A percentile compares a stretch with the other conserved stretches of the same genome.
Evolutionary conservation across 2,797 vertebrate genomes (phyloP).

Genomic region (Sebastes aleutianus): DNA sequence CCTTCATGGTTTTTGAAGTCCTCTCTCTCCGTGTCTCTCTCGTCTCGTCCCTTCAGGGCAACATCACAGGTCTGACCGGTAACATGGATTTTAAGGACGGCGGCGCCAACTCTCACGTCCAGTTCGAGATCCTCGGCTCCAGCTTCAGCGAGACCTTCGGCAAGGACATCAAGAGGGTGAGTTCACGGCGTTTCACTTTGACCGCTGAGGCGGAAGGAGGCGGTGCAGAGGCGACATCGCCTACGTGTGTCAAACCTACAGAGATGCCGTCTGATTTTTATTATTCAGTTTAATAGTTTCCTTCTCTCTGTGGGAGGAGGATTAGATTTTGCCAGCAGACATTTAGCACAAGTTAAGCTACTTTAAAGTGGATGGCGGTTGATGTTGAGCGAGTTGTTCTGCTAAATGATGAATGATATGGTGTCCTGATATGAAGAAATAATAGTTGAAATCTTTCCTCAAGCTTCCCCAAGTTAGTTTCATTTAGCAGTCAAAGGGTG

Average conservation of each 20-base stretch:
- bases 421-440: background rate
- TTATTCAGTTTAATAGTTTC: background rate
- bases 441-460: too few species aligned
- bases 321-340: background rate
- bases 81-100: slow-evolving; percentile 95
- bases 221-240: background rate
- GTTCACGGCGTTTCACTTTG: slow-evolving; percentile 3
- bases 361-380: too few species aligned
- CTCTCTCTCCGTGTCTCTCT: background rate
- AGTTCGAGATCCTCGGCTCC: slow-evolving; percentile 97
- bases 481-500: background rate
- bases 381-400: too few species aligned
- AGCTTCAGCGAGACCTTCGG: slow-evolving; percentile 99
- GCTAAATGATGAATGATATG: too few species aligned
- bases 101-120: slow-evolving; percentile 92
- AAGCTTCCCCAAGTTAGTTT: background rate
- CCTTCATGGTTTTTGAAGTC: background rate
- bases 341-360: background rate
- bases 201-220: background rate
- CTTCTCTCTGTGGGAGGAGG: background rate
- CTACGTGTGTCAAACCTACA: background rate
- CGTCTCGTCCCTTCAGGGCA: slow-evolving; percentile 55
- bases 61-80: slow-evolving; percentile 93
- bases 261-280: background rate
- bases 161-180: slow-evolving; percentile 96